Percentiles rank a stretch among this genome's conserved stretches.
Evolutionary conservation across 2,113 vertebrate genomes (phyloP).

Genomic region (Marcusenius ussheri): DNA sequence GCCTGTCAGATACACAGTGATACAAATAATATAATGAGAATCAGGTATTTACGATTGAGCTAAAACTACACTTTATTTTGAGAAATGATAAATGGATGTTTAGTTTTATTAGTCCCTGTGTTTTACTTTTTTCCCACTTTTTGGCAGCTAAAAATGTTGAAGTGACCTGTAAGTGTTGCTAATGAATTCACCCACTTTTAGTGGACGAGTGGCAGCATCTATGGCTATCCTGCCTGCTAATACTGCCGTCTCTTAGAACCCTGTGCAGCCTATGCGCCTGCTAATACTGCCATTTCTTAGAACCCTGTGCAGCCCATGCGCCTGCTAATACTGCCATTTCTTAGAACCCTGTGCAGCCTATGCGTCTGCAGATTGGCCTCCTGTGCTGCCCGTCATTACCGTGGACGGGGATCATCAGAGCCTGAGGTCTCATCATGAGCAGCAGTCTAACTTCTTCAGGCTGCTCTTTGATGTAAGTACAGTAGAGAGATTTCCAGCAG

Average conservation of each 20-base stretch:
- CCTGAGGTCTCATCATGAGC: neutral
- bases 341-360: neutral
- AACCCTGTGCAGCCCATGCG: neutral
- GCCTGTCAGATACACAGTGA: neutral
- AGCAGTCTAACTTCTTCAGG: neutral
- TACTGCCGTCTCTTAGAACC: too few species aligned
- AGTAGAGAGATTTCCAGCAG: neutral
- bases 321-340: neutral
- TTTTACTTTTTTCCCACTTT: neutral
- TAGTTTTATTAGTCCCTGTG: neutral
- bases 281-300: neutral
- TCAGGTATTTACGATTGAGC: neutral
- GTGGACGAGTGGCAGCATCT: neutral
- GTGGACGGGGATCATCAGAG: neutral
- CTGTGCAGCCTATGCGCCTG: too few species aligned
- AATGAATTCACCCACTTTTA: neutral
- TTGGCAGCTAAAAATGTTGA: neutral
- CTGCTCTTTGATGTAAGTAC: neutral
- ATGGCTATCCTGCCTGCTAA: neutral
- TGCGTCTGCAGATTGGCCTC: too few species aligned
- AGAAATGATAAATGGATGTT: neutral
- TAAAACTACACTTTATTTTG: neutral
- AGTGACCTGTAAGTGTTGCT: neutral
- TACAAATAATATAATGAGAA: neutral
- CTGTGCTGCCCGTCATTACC: neutral